phyloP scores from a whole-genome alignment of 2,797 vertebrate species.

The Intellagama lesueurii region DNA sequence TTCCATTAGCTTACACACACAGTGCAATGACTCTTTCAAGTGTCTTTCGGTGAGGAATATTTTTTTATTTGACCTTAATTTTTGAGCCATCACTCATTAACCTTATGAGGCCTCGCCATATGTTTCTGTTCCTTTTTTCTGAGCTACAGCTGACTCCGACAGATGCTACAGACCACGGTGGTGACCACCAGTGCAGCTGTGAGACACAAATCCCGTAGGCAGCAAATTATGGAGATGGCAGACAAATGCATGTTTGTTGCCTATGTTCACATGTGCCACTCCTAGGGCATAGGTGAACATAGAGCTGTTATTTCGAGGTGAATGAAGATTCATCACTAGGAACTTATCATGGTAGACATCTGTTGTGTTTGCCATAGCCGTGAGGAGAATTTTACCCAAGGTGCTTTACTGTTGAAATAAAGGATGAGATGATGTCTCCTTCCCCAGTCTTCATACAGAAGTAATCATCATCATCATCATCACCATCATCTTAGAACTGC shows the following conservation, averaged over 20 bases:
- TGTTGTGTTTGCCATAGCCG: not conserved
- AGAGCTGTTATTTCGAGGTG: not conserved
- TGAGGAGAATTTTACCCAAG: not conserved
- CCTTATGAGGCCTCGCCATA: not conserved
- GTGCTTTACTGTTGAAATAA: not conserved
- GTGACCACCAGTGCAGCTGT: not conserved
- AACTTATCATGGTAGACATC: not conserved
- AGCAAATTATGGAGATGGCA: not conserved
- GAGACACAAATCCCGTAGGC: not conserved
- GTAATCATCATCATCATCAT: too few species aligned
- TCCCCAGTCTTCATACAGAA: not conserved
- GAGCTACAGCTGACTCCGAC: not conserved
- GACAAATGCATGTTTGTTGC: not conserved
- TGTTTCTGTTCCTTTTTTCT: not conserved
- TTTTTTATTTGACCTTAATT: slow-evolving; percentile 10
- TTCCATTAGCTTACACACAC: slow-evolving; percentile 2
- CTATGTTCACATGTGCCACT: not conserved
- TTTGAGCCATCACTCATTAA: slow-evolving; percentile 7
- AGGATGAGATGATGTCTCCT: not conserved
- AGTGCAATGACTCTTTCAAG: not conserved
- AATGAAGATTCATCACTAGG: not conserved
- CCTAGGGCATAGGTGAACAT: not conserved
- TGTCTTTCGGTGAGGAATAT: not conserved
- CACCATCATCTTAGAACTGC: too few species aligned
- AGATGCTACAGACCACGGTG: not conserved